Evolutionary conservation across 2,888 invertebrate genomes (phyloP).

Genomic region (Apotomis betuletana): DNA sequence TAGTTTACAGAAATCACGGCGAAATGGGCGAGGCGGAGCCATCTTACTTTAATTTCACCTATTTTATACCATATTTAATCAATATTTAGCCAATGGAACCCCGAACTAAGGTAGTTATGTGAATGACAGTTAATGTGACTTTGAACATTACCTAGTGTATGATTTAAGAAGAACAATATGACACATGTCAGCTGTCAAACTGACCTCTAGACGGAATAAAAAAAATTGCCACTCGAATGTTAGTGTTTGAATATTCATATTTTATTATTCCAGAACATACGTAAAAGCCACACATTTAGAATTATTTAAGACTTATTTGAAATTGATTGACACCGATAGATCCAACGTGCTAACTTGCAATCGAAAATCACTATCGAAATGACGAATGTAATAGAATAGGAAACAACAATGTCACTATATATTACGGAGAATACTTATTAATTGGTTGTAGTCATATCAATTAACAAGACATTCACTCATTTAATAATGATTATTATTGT

Average conservation of each 20-base stretch:
- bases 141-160: constrained; percentile 16
- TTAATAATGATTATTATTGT: no score
- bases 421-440: no score
- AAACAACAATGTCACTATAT: no score
- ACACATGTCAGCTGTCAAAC: constrained; percentile 27
- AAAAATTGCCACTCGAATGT: background rate
- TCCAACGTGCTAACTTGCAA: no score
- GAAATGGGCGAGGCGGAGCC: constrained; percentile 36
- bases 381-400: no score
- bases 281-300: background rate
- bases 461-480: no score
- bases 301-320: no score
- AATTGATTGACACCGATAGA: no score
- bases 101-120: background rate
- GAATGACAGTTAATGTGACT: constrained; percentile 16
- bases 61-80: background rate
- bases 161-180: constrained; percentile 22
- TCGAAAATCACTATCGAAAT: no score
- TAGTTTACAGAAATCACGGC: constrained; percentile 41
- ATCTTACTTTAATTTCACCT: constrained; percentile 23
- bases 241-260: background rate
- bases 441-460: no score
- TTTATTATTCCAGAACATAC: background rate
- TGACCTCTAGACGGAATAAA: constrained; percentile 18
- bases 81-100: background rate